Evolutionary conservation across 2,797 vertebrate genomes (phyloP).

Genomic region (Hybognathus amarus): DNA sequence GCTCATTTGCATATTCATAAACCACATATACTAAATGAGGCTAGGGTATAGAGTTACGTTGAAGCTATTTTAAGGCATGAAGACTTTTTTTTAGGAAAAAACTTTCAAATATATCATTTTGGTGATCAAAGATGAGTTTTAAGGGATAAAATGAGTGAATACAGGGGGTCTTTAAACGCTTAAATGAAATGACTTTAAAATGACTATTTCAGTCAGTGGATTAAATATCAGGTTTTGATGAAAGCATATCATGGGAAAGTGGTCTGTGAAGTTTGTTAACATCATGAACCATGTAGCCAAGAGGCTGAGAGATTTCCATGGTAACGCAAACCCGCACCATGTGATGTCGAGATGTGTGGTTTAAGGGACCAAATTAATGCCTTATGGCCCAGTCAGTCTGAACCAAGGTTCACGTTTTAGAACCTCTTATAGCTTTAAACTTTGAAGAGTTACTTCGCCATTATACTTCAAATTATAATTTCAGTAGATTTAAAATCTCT

Average conservation of each 20-base stretch:
- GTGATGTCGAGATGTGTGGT: conserved; percentile 9
- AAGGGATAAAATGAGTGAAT: not conserved
- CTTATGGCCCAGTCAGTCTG: not conserved
- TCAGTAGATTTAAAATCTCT: conserved; percentile 33
- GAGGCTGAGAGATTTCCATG: conserved; percentile 42
- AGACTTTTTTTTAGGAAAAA: too few relatives aligned
- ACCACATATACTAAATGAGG: too few relatives aligned
- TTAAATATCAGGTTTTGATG: not conserved
- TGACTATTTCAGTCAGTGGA: conserved; percentile 10
- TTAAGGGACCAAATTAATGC: not conserved
- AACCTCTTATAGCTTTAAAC: not conserved
- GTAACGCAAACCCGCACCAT: conserved; percentile 17
- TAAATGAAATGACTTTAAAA: not conserved
- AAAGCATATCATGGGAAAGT: conserved; percentile 21
- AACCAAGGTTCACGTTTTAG: not conserved
- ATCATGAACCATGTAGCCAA: conserved; percentile 21
- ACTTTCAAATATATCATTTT: not conserved
- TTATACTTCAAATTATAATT: conserved; percentile 30
- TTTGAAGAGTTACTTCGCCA: not conserved
- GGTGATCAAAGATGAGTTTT: not conserved
- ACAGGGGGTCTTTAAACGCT: too few relatives aligned
- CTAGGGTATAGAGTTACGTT: not conserved
- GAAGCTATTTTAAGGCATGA: not conserved
- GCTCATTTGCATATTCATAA: not conserved
- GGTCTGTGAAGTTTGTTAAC: not conserved